A percentile compares a stretch with the other conserved stretches of the same genome.
These are phyloP conservation scores for Hyposoter dolosus DNA, from an alignment of 2,888 invertebrate genomes.

Conservation along the genomic window DNA sequence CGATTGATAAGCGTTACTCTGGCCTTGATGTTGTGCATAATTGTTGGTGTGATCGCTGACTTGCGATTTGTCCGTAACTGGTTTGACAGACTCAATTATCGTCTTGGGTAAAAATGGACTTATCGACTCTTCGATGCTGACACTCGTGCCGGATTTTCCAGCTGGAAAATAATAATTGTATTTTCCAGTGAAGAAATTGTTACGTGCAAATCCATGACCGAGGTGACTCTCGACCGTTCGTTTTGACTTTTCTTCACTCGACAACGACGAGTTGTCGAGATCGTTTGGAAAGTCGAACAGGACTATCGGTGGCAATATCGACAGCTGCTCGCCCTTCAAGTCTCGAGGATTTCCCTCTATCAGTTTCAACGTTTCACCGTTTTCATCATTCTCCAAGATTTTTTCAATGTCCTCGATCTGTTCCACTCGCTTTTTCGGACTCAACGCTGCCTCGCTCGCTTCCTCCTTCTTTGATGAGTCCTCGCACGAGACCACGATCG, in stretches of 20 bases:
- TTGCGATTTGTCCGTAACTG: slow-evolving; percentile 70
- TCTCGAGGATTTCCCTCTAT: slow-evolving; percentile 31
- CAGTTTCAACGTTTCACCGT: slow-evolving; percentile 49
- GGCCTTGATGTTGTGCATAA: slow-evolving; percentile 22
- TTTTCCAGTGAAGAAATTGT: slow-evolving; percentile 81
- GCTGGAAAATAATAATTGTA: slow-evolving; percentile 82
- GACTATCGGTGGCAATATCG: slow-evolving; percentile 82
- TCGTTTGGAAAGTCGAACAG: slow-evolving; percentile 81
- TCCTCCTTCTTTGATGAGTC: slow-evolving; percentile 47
- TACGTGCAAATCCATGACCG: slow-evolving; percentile 89
- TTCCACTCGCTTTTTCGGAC: slow-evolving; percentile 7
- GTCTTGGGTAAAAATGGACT: slow-evolving; percentile 81
- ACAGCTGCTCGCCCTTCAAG: slow-evolving; percentile 71
- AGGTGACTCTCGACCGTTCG: slow-evolving; percentile 91
- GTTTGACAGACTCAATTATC: slow-evolving; percentile 77
- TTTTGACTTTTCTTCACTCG: slow-evolving; percentile 85
- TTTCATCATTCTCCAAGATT: slow-evolving; percentile 44
- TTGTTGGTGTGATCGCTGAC: slow-evolving; percentile 1
- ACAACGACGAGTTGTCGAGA: slow-evolving; percentile 71
- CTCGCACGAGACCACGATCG: slow-evolving; percentile 72
- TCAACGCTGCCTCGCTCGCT: neutral
- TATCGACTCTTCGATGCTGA: slow-evolving; percentile 83
- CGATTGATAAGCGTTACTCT: slow-evolving; percentile 31
- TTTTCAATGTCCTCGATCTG: neutral
- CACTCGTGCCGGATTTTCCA: slow-evolving; percentile 81